A percentile compares a stretch with the other conserved stretches of the same genome.
Evolutionary conservation across 2,113 vertebrate species (phyloP).

Genomic region (Hystrix brachyura): DNA sequence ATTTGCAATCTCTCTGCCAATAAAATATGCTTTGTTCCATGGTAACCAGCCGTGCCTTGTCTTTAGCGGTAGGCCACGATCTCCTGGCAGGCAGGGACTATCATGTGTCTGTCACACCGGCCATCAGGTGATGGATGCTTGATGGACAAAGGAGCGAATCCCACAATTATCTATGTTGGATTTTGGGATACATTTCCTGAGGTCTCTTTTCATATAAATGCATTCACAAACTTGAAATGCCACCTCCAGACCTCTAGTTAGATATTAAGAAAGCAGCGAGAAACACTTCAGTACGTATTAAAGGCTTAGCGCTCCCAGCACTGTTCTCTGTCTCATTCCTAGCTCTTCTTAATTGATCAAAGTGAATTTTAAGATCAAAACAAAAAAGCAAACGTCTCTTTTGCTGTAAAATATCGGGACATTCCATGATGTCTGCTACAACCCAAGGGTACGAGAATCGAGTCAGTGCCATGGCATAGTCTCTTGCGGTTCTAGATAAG

Average conservation of each 20-base stretch:
- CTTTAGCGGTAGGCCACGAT: neutral
- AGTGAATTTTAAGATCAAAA: neutral
- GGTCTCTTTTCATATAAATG: neutral
- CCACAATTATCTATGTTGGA: neutral
- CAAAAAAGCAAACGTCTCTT: neutral
- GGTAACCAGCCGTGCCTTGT: neutral
- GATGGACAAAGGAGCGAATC: neutral
- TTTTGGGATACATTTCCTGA: constrained; percentile 25
- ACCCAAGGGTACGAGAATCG: neutral
- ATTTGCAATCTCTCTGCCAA: neutral
- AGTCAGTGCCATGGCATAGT: neutral
- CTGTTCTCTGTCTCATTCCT: neutral
- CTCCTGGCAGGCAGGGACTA: neutral
- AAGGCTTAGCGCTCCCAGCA: neutral
- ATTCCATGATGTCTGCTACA: neutral
- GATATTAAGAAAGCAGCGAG: neutral
- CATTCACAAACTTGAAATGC: neutral
- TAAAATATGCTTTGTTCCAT: neutral
- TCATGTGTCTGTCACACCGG: neutral
- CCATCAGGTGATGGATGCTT: neutral
- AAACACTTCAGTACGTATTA: neutral
- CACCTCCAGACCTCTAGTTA: neutral
- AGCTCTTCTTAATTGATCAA: neutral
- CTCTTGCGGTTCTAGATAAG: neutral
- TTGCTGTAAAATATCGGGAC: neutral